Conservation (phyloP, 92 coral and sea anemone species). For the Paragorgia papillata region DNA sequence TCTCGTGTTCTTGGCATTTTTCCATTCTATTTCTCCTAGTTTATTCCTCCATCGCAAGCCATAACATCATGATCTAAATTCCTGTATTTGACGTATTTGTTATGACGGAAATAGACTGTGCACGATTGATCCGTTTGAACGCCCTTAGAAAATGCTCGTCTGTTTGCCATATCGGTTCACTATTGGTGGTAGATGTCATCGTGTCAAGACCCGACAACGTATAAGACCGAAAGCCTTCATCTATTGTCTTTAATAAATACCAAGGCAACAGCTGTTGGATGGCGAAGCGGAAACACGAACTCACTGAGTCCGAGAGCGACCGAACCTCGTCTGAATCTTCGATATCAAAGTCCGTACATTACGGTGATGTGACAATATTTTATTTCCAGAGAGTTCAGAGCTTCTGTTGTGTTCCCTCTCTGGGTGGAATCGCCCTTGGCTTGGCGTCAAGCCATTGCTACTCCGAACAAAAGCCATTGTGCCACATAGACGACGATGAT, state of each 20-base stretch:
- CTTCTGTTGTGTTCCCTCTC: slow-evolving; percentile 89
- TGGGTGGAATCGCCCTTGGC: slow-evolving; percentile 92
- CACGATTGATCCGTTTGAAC: slow-evolving; percentile 9
- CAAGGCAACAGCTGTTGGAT: slow-evolving; percentile 50
- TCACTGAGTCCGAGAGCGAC: not conserved
- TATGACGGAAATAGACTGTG: slow-evolving; percentile 44
- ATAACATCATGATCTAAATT: no score
- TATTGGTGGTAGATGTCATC: slow-evolving; percentile 10
- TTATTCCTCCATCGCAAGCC: no score
- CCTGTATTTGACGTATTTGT: no score
- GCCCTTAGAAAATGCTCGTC: not conserved
- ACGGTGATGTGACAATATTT: slow-evolving; percentile 78
- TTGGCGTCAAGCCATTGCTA: slow-evolving; percentile 81
- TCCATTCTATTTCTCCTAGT: no score
- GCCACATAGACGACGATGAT: not conserved
- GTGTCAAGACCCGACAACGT: no score
- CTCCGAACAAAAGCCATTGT: slow-evolving; percentile 61
- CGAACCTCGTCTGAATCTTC: slow-evolving; percentile 28
- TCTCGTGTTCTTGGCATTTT: no score
- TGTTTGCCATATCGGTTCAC: slow-evolving; percentile 2
- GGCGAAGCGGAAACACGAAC: slow-evolving; percentile 45
- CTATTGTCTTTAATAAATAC: not conserved
- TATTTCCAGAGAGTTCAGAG: slow-evolving; percentile 92
- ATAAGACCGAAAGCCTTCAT: no score
- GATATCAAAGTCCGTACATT: slow-evolving; percentile 67